A percentile compares a stretch with the other conserved stretches of the same genome.
Evolutionary conservation across 1,140 invertebrate genomes (phyloP).

Genomic region (Drosophila erecta): DNA sequence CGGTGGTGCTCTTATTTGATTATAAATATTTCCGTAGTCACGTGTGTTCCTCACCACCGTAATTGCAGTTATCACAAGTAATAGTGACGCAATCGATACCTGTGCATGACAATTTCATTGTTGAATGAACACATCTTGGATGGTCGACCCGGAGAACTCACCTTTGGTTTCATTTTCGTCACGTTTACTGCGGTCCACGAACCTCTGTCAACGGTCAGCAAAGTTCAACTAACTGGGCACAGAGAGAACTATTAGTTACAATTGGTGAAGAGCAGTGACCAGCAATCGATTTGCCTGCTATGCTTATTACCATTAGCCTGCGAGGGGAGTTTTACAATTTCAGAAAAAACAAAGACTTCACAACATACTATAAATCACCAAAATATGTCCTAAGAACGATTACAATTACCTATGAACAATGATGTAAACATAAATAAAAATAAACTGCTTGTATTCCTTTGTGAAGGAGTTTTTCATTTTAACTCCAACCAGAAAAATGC

Average conservation of each 20-base stretch:
- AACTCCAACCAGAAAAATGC: too few species aligned
- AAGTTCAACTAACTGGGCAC: conserved; percentile 54
- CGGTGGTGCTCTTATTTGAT: background rate
- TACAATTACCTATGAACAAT: too few species aligned
- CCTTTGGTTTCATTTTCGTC: conserved; percentile 39
- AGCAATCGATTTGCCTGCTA: conserved; percentile 62
- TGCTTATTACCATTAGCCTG: conserved; percentile 1
- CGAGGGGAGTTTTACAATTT: conserved; percentile 6
- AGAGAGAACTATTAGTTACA: conserved; percentile 1
- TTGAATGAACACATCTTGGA: background rate
- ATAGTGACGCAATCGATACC: conserved; percentile 28
- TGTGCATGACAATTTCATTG: conserved; percentile 13
- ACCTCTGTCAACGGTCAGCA: conserved; percentile 12
- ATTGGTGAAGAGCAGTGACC: background rate
- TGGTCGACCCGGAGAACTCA: conserved; percentile 12
- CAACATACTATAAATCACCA: too few species aligned
- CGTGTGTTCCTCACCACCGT: background rate
- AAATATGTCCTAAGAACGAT: too few species aligned
- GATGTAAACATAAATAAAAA: too few species aligned
- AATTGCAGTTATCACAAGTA: conserved; percentile 44
- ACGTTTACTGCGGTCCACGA: conserved; percentile 40
- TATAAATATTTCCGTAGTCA: background rate
- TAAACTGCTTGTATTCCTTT: too few species aligned
- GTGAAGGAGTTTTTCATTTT: too few species aligned
- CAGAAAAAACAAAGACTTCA: background rate